Percentiles rank a stretch among this genome's conserved stretches.
phyloP scores from a whole-genome alignment of 92 coral and sea anemone species.

The Diadumene lineata region DNA sequence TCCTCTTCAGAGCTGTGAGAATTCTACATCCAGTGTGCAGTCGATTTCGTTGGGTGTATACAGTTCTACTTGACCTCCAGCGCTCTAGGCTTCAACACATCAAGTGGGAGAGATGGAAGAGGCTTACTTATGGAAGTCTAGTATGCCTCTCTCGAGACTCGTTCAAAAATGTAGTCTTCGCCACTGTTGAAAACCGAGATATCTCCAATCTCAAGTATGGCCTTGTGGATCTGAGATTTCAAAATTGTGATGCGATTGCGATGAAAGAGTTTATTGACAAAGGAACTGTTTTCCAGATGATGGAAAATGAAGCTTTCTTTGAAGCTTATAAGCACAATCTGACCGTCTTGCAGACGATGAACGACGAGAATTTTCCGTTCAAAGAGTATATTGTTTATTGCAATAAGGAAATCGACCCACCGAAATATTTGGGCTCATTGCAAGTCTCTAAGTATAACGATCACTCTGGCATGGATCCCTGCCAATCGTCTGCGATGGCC shows the following conservation, averaged over 20 bases:
- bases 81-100: conserved; percentile 45
- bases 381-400: conserved; percentile 77
- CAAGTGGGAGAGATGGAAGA: conserved; percentile 69
- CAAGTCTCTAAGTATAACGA: too few relatives aligned
- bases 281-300: conserved; percentile 62
- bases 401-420: conserved; percentile 48
- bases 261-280: conserved; percentile 32
- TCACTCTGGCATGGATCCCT: too few relatives aligned
- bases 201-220: conserved; percentile 49
- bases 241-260: conserved; percentile 15
- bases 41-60: conserved; percentile 54
- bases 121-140: conserved; percentile 73
- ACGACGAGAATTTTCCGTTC: conserved; percentile 61
- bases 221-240: conserved; percentile 70
- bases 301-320: conserved; percentile 79
- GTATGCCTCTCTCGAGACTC: conserved; percentile 78
- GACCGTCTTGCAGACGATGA: conserved; percentile 58
- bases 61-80: conserved; percentile 54
- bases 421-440: conserved; percentile 54
- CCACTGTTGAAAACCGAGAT: conserved; percentile 80
- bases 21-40: conserved; percentile 62
- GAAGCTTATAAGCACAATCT: conserved; percentile 85
- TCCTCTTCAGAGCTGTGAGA: conserved; percentile 57
- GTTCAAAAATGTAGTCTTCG: conserved; percentile 59
- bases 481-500: too few relatives aligned